These are phyloP conservation scores for Gracilinanus agilis DNA, from an alignment of 2,113 vertebrate species.

Conservation along the genomic window DNA sequence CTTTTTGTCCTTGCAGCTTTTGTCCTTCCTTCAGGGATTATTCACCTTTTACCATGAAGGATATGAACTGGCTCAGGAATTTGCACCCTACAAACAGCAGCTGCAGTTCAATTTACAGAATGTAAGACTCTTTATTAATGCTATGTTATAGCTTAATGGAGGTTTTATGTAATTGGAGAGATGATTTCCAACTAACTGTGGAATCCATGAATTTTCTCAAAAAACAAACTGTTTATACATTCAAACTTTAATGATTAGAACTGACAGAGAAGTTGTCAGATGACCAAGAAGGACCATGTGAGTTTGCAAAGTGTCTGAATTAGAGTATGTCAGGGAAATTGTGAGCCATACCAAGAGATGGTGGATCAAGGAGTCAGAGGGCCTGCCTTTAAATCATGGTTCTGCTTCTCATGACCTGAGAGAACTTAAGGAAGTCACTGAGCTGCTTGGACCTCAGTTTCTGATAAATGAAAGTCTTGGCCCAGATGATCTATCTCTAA, in stretches of 20 bases:
- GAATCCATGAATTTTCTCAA: conserved; percentile 48
- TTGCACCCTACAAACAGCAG: conserved; percentile 97
- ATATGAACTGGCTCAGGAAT: conserved; percentile 98
- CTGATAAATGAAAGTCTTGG: neutral
- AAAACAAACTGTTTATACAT: neutral
- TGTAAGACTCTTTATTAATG: conserved; percentile 85
- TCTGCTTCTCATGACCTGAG: neutral
- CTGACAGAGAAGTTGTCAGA: neutral
- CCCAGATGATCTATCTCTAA: neutral
- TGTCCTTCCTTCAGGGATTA: conserved; percentile 98
- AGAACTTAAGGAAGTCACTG: neutral
- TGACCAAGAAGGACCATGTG: neutral
- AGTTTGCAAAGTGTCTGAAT: neutral
- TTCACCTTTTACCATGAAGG: conserved; percentile 99
- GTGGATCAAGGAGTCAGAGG: neutral
- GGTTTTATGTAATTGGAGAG: neutral
- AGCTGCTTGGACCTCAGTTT: neutral
- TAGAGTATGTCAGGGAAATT: neutral
- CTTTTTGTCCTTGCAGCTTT: conserved; percentile 88
- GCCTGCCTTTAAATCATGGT: neutral
- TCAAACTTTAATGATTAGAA: neutral
- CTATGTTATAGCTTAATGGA: neutral
- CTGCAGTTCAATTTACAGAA: conserved; percentile 99
- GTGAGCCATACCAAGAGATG: neutral
- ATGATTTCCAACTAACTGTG: conserved; percentile 19